Evolutionary conservation across 53 echinoderm and acorn worm genomes (phyloP).

Genomic region (Paelopatides confundens): DNA sequence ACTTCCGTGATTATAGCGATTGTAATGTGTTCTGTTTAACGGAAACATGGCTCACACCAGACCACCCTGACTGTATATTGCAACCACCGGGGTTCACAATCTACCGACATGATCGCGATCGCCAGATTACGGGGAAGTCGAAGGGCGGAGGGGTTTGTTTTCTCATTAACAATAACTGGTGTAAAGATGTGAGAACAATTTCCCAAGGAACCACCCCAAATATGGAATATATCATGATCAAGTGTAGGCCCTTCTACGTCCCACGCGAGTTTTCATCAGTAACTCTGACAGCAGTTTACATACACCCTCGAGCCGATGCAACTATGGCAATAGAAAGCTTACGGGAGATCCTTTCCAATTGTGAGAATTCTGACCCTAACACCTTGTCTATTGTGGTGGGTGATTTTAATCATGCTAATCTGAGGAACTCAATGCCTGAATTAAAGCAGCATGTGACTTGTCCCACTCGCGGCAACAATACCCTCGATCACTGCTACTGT

Average conservation of each 20-base stretch:
- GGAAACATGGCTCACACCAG: not conserved
- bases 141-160: slow-evolving; percentile 51
- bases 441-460: slow-evolving; percentile 49
- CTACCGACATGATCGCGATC: slow-evolving; percentile 45
- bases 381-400: slow-evolving; percentile 56
- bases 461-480: slow-evolving; percentile 33
- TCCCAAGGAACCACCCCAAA: slow-evolving; percentile 50
- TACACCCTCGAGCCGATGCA: slow-evolving; percentile 33
- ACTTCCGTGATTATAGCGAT: slow-evolving; percentile 50
- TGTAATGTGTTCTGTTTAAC: slow-evolving; percentile 63
- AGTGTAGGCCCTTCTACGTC: slow-evolving; percentile 56
- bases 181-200: slow-evolving; percentile 45
- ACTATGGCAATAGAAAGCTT: slow-evolving; percentile 44
- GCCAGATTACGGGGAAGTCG: slow-evolving; percentile 38
- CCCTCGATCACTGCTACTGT: slow-evolving; percentile 22
- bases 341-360: slow-evolving; percentile 25
- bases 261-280: slow-evolving; percentile 53
- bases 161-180: slow-evolving; percentile 54
- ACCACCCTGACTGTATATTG: slow-evolving; percentile 47
- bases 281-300: slow-evolving; percentile 56
- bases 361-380: slow-evolving; percentile 49
- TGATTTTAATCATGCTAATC: slow-evolving; percentile 47
- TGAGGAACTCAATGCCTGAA: slow-evolving; percentile 38
- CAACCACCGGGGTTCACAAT: slow-evolving; percentile 58
- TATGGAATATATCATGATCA: slow-evolving; percentile 55